Percentiles rank a stretch among this genome's conserved stretches.
These are phyloP conservation scores for Diploscapter pachys DNA, from an alignment of 1,140 invertebrate genomes.

Conservation along the genomic window DNA sequence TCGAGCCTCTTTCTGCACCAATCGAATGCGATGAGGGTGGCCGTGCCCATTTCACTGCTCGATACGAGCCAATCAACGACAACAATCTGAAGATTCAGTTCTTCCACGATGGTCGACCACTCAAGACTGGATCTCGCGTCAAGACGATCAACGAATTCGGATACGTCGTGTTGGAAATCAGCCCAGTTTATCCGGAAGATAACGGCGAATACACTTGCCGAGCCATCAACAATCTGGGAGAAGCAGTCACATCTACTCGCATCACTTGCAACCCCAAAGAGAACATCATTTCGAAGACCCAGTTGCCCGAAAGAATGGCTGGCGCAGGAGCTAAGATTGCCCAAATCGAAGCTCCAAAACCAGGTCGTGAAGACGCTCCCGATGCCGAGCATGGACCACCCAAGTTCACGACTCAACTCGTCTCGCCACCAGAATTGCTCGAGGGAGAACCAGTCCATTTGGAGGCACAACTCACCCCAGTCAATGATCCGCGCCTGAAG, in stretches of 20 bases:
- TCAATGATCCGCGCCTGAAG: conserved; percentile 83
- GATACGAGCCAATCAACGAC: conserved; percentile 55
- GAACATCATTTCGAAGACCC: conserved; percentile 84
- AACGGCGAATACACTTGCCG: conserved; percentile 89
- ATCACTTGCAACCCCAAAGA: conserved; percentile 85
- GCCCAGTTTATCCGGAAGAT: conserved; percentile 79
- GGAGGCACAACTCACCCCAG: conserved; percentile 81
- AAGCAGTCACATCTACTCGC: conserved; percentile 84
- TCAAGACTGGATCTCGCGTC: conserved; percentile 71
- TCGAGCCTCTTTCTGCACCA: conserved; percentile 54
- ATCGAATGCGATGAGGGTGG: conserved; percentile 48
- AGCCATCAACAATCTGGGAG: conserved; percentile 71
- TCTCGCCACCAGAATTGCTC: conserved; percentile 65
- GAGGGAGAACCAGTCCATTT: conserved; percentile 89
- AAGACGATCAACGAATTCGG: conserved; percentile 92
- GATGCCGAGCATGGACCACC: conserved; percentile 76
- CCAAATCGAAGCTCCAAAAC: conserved; percentile 74
- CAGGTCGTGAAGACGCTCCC: conserved; percentile 67
- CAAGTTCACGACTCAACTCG: conserved; percentile 82
- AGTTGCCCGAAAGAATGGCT: conserved; percentile 86
- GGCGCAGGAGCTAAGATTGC: conserved; percentile 84
- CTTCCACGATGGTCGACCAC: conserved; percentile 51
- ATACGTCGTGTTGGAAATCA: conserved; percentile 80
- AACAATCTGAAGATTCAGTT: conserved; percentile 47
- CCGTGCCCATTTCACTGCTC: conserved; percentile 51